Base-by-base conservation (phyloP, 2,797 vertebrate genomes). In the Heliangelus exortis region DNA sequence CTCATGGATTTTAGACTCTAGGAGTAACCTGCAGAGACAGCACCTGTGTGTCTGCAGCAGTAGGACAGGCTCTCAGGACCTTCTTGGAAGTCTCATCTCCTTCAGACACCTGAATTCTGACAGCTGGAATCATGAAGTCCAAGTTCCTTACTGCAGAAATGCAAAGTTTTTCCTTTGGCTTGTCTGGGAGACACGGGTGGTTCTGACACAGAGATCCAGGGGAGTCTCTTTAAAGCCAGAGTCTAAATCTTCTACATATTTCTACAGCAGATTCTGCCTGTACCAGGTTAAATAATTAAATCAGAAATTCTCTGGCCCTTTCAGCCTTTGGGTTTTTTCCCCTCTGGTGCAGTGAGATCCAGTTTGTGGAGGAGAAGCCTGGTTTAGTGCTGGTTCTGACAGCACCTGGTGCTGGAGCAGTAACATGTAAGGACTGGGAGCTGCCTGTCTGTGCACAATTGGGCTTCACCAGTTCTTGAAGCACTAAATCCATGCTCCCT, bases 401-500 rank as follows among this genome's bases (percentile, higher is more conserved):
- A 20, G 18, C 11, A 15, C 68, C 48, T 19, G 39, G 17, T 66
- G 54, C 21, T 36, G 33, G 61, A 68, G 33, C 1, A 7, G 39
- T 20, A 9, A 19, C 18, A 9, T 9, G 34, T 6, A 3, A 5
- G 9, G 34, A 12, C 21, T 10, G 34, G 36, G 80, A 31, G 29
- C 55, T 53, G 29, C 50, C 39, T 39, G 26, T 10, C 39, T 39
- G 29, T 9, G 50, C 43, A 12, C 7, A 73, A 48, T 4, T 4
- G 61, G 61, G 48, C 65, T 62, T 45, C 6, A 28, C 15, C 19
- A 4, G 53, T 19, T 57, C 54, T 57, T 0, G 5, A 59, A 28
- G 58, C 3, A 7, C 10, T 16, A 18, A 48, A 26, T 20, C 19
- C 3, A 4, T 2, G 20, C 39, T 63, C 1, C 3, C 61, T 53